Percentiles rank a stretch among this genome's conserved stretches.
Evolutionary conservation across 2,888 invertebrate species (phyloP).

Genomic region (Philopedon plagiatum): DNA sequence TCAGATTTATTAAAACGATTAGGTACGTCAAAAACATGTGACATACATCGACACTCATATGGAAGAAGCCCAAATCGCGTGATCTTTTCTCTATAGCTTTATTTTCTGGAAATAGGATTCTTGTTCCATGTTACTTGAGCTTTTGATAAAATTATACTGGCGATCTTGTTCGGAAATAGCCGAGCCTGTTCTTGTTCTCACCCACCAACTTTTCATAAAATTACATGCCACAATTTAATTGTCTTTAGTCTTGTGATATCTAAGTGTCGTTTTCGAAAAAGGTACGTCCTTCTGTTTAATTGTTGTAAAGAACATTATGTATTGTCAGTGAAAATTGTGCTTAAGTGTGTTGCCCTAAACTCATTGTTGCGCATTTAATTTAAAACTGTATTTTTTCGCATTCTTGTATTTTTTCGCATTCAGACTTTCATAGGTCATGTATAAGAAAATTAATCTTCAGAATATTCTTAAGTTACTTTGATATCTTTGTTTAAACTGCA

Average conservation of each 20-base stretch:
- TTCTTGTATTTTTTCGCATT: too few species aligned
- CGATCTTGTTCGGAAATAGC: slow-evolving; percentile 63
- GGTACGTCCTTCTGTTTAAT: slow-evolving; percentile 20
- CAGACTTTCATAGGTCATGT: too few species aligned
- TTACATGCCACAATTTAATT: slow-evolving; percentile 63
- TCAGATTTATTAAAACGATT: slow-evolving; percentile 14
- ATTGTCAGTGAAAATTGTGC: not conserved
- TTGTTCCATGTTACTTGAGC: slow-evolving; percentile 54
- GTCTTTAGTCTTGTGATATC: slow-evolving; percentile 57
- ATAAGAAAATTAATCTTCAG: too few species aligned
- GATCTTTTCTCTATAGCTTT: slow-evolving; percentile 1
- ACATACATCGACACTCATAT: not conserved
- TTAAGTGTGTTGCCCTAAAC: not conserved
- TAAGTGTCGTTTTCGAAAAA: slow-evolving; percentile 19
- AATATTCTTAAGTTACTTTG: too few species aligned
- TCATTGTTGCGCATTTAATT: not conserved
- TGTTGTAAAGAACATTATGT: not conserved
- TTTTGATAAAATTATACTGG: slow-evolving; percentile 57
- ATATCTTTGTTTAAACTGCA: too few species aligned
- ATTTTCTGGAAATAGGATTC: slow-evolving; percentile 37
- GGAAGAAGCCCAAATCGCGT: not conserved
- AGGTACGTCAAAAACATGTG: slow-evolving; percentile 13
- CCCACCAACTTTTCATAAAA: slow-evolving; percentile 63
- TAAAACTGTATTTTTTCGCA: not conserved
- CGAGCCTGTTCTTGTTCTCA: slow-evolving; percentile 63